phyloP scores from a whole-genome alignment of 2,113 vertebrate species.

The Philantomba maxwellii region DNA sequence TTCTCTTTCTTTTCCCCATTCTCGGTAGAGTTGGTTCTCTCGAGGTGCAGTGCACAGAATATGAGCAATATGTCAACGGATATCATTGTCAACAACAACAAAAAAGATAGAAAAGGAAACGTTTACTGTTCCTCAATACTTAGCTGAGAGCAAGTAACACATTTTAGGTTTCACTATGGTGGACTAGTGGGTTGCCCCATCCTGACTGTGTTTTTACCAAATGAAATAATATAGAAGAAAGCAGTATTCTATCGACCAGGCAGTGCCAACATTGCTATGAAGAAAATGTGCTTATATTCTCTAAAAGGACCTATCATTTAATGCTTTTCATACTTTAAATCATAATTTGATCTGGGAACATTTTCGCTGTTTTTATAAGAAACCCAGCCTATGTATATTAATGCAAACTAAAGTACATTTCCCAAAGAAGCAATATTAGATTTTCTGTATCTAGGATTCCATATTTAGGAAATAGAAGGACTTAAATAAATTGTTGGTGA shows the following conservation, averaged over 20 bases:
- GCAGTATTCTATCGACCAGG: not conserved
- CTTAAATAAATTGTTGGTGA: not conserved
- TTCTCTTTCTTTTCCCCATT: not conserved
- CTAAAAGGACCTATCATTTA: conserved; percentile 1
- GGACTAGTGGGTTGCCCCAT: not conserved
- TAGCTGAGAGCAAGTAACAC: not conserved
- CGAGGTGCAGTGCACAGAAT: not conserved
- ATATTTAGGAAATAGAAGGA: not conserved
- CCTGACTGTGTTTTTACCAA: not conserved
- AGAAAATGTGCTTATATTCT: conserved; percentile 6
- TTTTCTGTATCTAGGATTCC: not conserved
- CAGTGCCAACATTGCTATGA: not conserved
- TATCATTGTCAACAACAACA: not conserved
- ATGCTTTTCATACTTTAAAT: conserved; percentile 4
- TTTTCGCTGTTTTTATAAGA: conserved; percentile 20
- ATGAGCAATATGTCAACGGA: not conserved
- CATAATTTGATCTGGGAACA: not conserved
- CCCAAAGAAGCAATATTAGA: not conserved
- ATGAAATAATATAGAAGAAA: conserved; percentile 6
- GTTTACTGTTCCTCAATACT: not conserved
- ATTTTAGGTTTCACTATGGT: not conserved
- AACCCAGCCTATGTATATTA: not conserved
- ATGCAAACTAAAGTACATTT: not conserved
- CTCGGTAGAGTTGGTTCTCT: not conserved
- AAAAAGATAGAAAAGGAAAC: not conserved